Conservation (phyloP, 2,888 invertebrate species). For the Romanomermis culicivorax region DNA sequence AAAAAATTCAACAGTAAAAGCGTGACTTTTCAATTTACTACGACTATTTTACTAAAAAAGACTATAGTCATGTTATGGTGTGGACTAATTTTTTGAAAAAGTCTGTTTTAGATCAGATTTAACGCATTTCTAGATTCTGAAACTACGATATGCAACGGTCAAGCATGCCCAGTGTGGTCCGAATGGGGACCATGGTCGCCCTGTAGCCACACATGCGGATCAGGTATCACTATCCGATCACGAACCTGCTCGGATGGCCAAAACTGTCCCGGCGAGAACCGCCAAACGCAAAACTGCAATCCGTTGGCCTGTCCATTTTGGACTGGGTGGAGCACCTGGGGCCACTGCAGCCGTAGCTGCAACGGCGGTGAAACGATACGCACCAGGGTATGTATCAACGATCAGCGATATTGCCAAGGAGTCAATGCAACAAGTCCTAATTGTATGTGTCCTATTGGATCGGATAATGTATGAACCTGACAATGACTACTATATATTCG, state of each 20-base stretch:
- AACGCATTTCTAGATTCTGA: conserved; percentile 7
- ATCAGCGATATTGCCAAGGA: neutral
- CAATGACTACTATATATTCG: too few relatives aligned
- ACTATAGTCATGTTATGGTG: too few relatives aligned
- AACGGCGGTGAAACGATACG: conserved; percentile 4
- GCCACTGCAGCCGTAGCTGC: conserved; percentile 9
- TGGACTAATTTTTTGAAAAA: too few relatives aligned
- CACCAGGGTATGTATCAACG: conserved; percentile 4
- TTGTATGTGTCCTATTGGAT: too few relatives aligned
- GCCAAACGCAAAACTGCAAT: conserved; percentile 9
- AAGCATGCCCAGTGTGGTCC: conserved; percentile 2
- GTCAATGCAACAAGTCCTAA: neutral
- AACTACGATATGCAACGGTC: conserved; percentile 5
- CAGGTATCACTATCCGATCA: conserved; percentile 3
- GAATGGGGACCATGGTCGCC: conserved; percentile 11
- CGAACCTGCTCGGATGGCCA: conserved; percentile 6
- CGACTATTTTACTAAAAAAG: too few relatives aligned
- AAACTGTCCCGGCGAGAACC: neutral
- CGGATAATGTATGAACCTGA: too few relatives aligned
- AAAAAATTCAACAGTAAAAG: too few relatives aligned
- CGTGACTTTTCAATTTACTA: too few relatives aligned
- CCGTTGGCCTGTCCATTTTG: conserved; percentile 7
- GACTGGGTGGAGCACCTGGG: conserved; percentile 9
- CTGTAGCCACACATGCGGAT: conserved; percentile 10
- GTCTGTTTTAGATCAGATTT: too few relatives aligned